A percentile compares a stretch with the other conserved stretches of the same genome.
phyloP scores from a whole-genome alignment of 2,888 invertebrate genomes.

The Eueremaeus valkanovi region DNA sequence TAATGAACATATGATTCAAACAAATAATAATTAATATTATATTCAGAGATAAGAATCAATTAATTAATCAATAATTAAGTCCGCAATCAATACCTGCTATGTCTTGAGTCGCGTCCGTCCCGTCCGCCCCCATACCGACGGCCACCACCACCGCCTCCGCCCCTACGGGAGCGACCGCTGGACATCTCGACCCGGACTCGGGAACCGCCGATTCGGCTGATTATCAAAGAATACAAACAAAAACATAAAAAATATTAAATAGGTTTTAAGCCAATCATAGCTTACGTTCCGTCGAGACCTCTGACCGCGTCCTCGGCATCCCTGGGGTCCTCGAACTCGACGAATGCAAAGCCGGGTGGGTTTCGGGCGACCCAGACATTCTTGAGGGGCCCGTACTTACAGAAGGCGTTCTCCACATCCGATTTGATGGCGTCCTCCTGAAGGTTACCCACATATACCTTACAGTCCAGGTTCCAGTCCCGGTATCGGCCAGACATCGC shows the following conservation, averaged over 20 bases:
- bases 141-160: constrained; percentile 53
- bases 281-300: constrained; percentile 77
- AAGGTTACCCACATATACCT: constrained; percentile 87
- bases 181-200: constrained; percentile 90
- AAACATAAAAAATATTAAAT: neutral
- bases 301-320: constrained; percentile 82
- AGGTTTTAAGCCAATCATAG: too few relatives aligned
- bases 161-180: constrained; percentile 73
- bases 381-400: constrained; percentile 78
- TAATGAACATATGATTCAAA: too few relatives aligned
- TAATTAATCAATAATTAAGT: too few relatives aligned
- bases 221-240: neutral
- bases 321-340: constrained; percentile 79
- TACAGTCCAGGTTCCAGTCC: constrained; percentile 81
- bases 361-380: constrained; percentile 93
- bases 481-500: constrained; percentile 58
- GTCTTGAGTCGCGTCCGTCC: neutral
- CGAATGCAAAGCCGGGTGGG: constrained; percentile 86
- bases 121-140: constrained; percentile 47
- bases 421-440: constrained; percentile 85
- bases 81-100: neutral
- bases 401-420: constrained; percentile 80
- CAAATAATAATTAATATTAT: too few relatives aligned
- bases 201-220: constrained; percentile 63
- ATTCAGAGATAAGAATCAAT: too few relatives aligned